Evolutionary conservation across 2,888 invertebrate genomes (phyloP), one percentile per base, ranked within the genome.

Genomic region (Agonum fuliginosum): DNA sequence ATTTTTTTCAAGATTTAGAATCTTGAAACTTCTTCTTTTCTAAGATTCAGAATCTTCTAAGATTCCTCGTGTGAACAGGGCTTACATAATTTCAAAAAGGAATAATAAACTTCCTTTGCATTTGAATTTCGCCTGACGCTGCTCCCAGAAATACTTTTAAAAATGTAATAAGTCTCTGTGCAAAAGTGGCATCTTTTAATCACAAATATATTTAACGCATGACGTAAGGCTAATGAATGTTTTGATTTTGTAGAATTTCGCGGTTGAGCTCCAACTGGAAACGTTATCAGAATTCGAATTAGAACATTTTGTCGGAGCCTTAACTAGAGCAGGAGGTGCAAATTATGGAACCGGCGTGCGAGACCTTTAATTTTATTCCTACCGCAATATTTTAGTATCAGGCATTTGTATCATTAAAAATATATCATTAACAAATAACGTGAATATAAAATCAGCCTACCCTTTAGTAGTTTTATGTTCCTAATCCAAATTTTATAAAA

Each of bases 291-390:
- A 94, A 83, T 89, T 94, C 86, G 91, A 91, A 83, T 90, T 93
- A 83, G 91, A 92, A 81, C 89, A 91, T 84, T 93, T 94, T 85
- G 90, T 90, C 83, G 91, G 91, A 76, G 91, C 91, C 79, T 86
- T 94, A 83, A 91, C 90, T 82, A 91, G 91, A 84, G 94, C 94
- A 78, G 93, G 94, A 37, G 94, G 94, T 80, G 94, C 94, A 74
- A 94, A 94, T 87, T 94, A 94, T 83, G 94, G 94, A 69, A 94
- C 94, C 62, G 94, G 94, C 48, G 88, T 92, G 81, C 89, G 93
- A 84, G 92, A 92, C 83, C 89, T 88, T 88, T 89, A 88, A 89
- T 78, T 79, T 69, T 34, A 34, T 34, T 17, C 1, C 19, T 75
- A 72, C 46, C 62, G 14, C 12, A 72, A 34, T 22, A 24, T 27